These are phyloP conservation scores for Pachycephala philippinensis DNA, from an alignment of 2,113 vertebrate genomes.

Conservation along the genomic window DNA sequence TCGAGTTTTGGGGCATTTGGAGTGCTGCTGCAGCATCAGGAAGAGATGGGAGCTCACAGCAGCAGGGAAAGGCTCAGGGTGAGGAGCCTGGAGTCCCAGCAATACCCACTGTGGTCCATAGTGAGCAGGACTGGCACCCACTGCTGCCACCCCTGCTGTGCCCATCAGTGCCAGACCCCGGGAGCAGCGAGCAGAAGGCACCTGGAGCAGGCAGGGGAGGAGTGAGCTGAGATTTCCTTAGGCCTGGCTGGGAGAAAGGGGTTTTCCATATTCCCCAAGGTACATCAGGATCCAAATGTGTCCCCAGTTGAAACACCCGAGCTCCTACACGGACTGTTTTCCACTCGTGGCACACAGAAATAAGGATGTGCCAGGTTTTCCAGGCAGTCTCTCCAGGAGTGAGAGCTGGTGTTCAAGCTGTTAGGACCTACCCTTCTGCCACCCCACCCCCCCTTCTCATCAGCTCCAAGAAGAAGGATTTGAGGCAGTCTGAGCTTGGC, in stretches of 20 bases:
- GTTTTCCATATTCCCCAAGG: neutral
- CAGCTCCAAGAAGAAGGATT: neutral
- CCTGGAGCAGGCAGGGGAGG: rapidly evolving
- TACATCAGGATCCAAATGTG: neutral
- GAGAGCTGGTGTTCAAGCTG: neutral
- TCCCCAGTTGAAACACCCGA: rapidly evolving
- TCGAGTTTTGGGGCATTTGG: rapidly evolving
- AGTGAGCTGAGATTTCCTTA: neutral
- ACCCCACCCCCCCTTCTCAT: neutral
- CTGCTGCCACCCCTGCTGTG: neutral
- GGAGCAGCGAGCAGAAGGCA: neutral
- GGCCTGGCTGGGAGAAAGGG: neutral
- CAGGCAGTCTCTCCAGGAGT: neutral
- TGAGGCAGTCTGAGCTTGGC: neutral
- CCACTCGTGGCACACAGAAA: neutral
- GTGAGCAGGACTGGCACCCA: neutral
- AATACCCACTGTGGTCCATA: rapidly evolving
- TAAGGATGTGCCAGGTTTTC: neutral
- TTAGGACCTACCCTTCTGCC: too few relatives aligned
- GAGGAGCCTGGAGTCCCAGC: neutral
- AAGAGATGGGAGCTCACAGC: neutral
- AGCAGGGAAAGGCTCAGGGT: neutral
- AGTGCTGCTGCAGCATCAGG: neutral
- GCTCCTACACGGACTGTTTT: neutral
- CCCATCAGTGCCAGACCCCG: neutral